Evolutionary conservation across 2,113 vertebrate species (phyloP), one percentile per base, ranked within the genome.

Genomic region (Channa argus): DNA sequence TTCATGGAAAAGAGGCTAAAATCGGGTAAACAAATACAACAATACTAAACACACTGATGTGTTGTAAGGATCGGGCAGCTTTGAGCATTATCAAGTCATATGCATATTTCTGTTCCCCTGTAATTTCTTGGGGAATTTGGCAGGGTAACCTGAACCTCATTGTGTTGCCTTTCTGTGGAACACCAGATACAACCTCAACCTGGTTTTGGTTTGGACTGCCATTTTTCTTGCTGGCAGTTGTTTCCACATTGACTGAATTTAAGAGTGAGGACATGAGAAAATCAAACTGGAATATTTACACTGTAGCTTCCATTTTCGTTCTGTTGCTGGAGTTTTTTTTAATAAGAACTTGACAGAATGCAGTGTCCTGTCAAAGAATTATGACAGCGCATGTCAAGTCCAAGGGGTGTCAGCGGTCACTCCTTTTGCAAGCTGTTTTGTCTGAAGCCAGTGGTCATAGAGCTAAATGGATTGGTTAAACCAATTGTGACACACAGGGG

Each of bases 141-240:
- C 65, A 46, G 56, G 12, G 88, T 92, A 94, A 92, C 89, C 84
- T 63, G 87, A 93, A 82, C 87, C 87, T 77, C 72, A 91, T 91
- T 91, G 91, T 92, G 86, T 86, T 79, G 80, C 71, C 72, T 82
- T 63, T 81, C 74, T 76, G 69, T 80, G 89, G 77, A 82, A 86
- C 76, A 84, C 74, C 87, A 85, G 87, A 91, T 87, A 89, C 73
- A 65, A 71, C 79, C 12, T 2, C 83, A 80, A 79, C 89, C 92
- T 88, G 90, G 72, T 86, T 91, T 84, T 78, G 74, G 83, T 92
- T 92, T 89, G 65, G 55, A 70, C 67, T 71, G 66, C 79, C 74
- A 80, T 91, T 90, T 87, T 75, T 91, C 87, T 83, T 69, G 34
- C 74, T 87, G 91, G 79, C 86, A 88, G 89, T 88, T 89, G 89